These are phyloP conservation scores for Chloromyia formosa DNA, from an alignment of 2,888 invertebrate species.

Conservation along the genomic window DNA sequence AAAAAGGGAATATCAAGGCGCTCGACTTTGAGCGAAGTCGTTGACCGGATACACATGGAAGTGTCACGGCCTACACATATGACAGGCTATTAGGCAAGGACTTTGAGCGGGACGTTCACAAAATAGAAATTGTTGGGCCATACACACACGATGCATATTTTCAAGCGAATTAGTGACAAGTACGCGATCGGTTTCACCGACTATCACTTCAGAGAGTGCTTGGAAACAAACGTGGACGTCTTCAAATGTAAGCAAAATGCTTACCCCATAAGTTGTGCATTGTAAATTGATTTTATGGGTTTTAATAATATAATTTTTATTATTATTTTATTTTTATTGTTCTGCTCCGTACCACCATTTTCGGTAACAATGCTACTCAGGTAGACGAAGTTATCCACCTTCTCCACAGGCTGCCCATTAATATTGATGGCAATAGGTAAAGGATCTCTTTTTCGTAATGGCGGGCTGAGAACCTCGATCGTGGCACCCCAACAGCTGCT, in stretches of 20 bases:
- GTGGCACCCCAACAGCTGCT: no score
- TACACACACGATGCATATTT: constrained; percentile 86
- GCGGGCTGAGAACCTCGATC: no score
- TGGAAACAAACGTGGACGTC: constrained; percentile 86
- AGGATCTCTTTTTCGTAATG: no score
- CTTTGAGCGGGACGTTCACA: constrained; percentile 75
- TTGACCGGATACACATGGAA: constrained; percentile 75
- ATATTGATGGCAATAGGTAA: no score
- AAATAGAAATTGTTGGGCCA: constrained; percentile 84
- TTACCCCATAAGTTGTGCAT: no score
- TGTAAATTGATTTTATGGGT: no score
- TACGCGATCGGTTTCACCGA: constrained; percentile 78
- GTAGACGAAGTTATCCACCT: no score
- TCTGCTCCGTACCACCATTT: no score
- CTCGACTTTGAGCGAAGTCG: constrained; percentile 77
- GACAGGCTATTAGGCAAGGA: constrained; percentile 80
- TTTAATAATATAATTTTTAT: no score
- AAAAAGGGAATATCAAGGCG: constrained; percentile 74
- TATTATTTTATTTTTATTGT: no score
- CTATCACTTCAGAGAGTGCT: constrained; percentile 80
- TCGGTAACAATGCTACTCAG: no score
- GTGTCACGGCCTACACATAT: constrained; percentile 81
- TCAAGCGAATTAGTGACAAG: constrained; percentile 79
- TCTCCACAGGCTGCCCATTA: no score
- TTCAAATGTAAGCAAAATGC: constrained; percentile 66